phyloP scores from a whole-genome alignment of 2,797 vertebrate genomes.

The Hybognathus amarus region DNA sequence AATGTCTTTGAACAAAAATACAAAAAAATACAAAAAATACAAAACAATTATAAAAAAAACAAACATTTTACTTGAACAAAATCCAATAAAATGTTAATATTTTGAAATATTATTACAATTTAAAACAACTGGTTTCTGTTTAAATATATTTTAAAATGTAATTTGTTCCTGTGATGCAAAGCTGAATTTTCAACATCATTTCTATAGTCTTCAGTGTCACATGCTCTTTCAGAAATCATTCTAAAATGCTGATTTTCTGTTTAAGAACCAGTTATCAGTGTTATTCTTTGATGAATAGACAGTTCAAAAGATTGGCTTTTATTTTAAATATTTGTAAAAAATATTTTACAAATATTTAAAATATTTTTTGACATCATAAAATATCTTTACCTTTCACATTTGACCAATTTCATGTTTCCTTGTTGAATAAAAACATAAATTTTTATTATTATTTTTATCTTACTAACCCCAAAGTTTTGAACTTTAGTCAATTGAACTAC shows the following conservation, averaged over 20 bases:
- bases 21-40: too few species aligned
- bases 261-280: neutral
- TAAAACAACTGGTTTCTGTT: neutral
- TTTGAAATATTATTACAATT: neutral
- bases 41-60: too few species aligned
- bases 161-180: neutral
- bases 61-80: neutral
- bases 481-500: neutral
- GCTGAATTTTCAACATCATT: neutral
- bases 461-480: neutral
- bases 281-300: neutral
- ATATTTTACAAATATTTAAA: too few species aligned
- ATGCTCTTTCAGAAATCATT: neutral
- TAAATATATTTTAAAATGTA: neutral
- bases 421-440: neutral
- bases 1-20: neutral
- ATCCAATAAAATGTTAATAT: neutral
- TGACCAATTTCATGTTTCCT: neutral
- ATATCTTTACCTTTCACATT: neutral
- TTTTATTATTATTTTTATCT: too few species aligned
- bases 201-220: neutral
- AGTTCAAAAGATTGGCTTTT: neutral
- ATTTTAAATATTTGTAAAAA: neutral
- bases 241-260: neutral
- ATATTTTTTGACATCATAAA: neutral